Evolutionary conservation across 1,140 invertebrate species (phyloP), one percentile per base, ranked within the genome.

Genomic region (Dendrolimus kikuchii): DNA sequence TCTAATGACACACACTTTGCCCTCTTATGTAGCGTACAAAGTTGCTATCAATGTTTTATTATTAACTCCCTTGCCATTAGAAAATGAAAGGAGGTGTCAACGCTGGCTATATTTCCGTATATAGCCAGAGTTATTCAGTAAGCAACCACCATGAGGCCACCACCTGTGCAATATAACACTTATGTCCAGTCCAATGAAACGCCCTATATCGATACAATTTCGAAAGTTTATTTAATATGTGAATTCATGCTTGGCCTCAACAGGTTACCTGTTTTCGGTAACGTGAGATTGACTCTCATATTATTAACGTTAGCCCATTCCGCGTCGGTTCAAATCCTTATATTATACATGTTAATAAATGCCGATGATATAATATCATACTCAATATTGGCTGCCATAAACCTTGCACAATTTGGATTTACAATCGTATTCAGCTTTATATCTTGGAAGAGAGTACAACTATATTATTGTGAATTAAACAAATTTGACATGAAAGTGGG

Each of bases 401-500:
- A 49, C 4, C 5, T 51, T 38, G 7, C 38, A 45, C 49, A 61
- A 9, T 62, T 60, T 38, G 38, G 60, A 6, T 53, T 66, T 37
- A 58, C 56, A 38, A 40, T 51, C 9, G 6, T 46, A 1, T 55
- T 62, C 38, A 62, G 60, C 51, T 49, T 64, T 7, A 36, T 64
- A 5, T 59, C 47, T 5, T 60, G 55, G 40, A 60, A 56, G 39
- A 55, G 62, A 7, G 47, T 68, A 50, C 54, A 63, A 36, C 49
- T 47, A 7, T 71, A 57, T 44, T 71, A 63, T 44, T 47, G 43
- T 8, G 62, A 62, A 44, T 43, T 71, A 40, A 59, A 55, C 6
- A 60, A 54, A 8, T 71, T 71, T 46, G 68, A 71, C 46, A 52
- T 40, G 8, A 54, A 65, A 46, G 59, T 68, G 2, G 55, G 62